Percentiles rank a stretch among this genome's conserved stretches.
These are phyloP conservation scores for Noctuana brunneofusca DNA, from an alignment of 2,888 invertebrate species.

Conservation along the genomic window DNA sequence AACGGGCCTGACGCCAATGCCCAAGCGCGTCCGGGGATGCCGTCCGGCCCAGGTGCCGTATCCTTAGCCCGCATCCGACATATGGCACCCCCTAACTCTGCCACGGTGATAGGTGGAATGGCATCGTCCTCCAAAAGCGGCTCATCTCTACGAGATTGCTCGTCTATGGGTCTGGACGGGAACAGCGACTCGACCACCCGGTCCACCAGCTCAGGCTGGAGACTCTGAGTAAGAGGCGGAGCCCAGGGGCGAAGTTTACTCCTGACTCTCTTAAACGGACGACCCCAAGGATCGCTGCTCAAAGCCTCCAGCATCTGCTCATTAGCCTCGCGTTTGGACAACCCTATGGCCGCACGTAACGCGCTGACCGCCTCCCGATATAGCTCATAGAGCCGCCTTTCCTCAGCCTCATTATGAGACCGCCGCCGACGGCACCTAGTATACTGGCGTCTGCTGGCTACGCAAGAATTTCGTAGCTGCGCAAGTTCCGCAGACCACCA, in stretches of 20 bases:
- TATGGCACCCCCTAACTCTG: slow-evolving; percentile 12
- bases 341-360: slow-evolving; percentile 10
- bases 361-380: neutral
- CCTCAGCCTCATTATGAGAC: neutral
- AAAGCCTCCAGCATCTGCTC: slow-evolving; percentile 18
- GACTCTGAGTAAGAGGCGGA: slow-evolving; percentile 12
- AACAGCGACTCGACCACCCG: slow-evolving; percentile 8
- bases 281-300: slow-evolving; percentile 35
- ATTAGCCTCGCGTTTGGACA: slow-evolving; percentile 11
- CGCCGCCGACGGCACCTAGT: neutral
- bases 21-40: slow-evolving; percentile 34
- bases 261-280: slow-evolving; percentile 34
- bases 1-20: slow-evolving; percentile 23
- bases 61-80: slow-evolving; percentile 21
- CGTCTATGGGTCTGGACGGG: neutral
- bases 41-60: slow-evolving; percentile 37
- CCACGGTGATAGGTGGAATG: slow-evolving; percentile 5
- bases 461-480: neutral
- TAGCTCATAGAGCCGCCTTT: neutral
- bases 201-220: slow-evolving; percentile 5
- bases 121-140: neutral
- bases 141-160: neutral
- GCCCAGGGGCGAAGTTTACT: slow-evolving; percentile 28
- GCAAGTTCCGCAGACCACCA: slow-evolving; percentile 8
- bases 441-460: slow-evolving; percentile 2